Evolutionary conservation across 2,888 invertebrate species (phyloP), one percentile per base, ranked within the genome.

Genomic region (Aleiodes leptofemur): DNA sequence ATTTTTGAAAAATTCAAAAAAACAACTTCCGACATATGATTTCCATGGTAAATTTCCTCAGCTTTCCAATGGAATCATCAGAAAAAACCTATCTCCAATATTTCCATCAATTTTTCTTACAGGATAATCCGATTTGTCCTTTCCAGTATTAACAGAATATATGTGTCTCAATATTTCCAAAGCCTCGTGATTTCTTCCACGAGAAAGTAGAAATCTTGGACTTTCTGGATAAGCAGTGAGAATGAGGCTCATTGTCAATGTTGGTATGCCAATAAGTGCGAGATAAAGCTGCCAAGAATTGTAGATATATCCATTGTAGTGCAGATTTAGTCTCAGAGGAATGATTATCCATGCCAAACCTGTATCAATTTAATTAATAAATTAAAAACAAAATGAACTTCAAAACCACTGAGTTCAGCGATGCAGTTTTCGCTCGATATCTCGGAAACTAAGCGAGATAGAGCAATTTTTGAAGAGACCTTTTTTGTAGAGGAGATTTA

Each of bases 251-350:
- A 93, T 92, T 0, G 94, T 68, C 0, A 94, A 83, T 82, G 93
- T 93, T 0, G 96, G 93, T 3, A 94, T 51, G 0, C 93, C 92
- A 76, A 94, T 92, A 0, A 93, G 87, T 0, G 94, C 91, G 2
- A 96, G 89, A 75, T 95, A 92, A 5, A 96, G 85, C 6, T 96
- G 91, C 96, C 96, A 96, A 0, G 96, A 94, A 50, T 93, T 92
- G 84, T 94, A 93, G 0, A 87, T 86, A 76, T 95, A 83, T 11
- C 87, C 85, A 0, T 85, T 77, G 53, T 83, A 83, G n/a, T 81
- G 75, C 57, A 84, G 73, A 7, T 82, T 80, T 74, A 88, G 85
- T 11, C 84, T 81, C 66, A 87, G 55, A 0, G 95, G 95, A 0
- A 96, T 91, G 9, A 96, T 91, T 0, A 92, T 85, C 92, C 94